Conservation (phyloP, 1,140 invertebrate genomes). For the Calliphora vicina region DNA sequence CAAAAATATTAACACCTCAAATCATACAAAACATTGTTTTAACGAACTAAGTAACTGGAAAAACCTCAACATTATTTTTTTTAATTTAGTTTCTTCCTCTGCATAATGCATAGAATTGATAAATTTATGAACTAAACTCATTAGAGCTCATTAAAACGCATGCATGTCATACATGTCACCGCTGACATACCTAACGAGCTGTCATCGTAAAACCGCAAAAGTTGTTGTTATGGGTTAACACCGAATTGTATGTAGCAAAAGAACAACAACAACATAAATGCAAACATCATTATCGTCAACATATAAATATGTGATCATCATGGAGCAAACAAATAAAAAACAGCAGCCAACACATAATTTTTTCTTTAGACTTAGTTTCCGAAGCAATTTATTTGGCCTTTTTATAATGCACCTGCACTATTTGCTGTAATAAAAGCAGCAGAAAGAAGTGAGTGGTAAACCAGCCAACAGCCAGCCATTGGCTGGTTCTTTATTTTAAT, state of each 20-base stretch:
- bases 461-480: not conserved
- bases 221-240: slow-evolving; percentile 6
- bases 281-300: not conserved
- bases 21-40: too few relatives aligned
- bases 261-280: not conserved
- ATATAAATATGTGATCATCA: not conserved
- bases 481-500: not conserved
- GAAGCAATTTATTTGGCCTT: not conserved
- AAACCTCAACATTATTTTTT: too few relatives aligned
- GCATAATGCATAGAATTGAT: not conserved
- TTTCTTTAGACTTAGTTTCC: not conserved
- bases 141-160: slow-evolving; percentile 11
- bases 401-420: not conserved
- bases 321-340: too few relatives aligned
- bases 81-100: not conserved
- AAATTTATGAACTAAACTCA: slow-evolving; percentile 7
- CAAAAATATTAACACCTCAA: too few relatives aligned
- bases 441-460: not conserved
- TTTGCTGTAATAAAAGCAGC: not conserved
- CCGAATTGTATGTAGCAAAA: not conserved
- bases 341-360: not conserved
- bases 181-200: slow-evolving; percentile 3
- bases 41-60: too few relatives aligned
- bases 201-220: slow-evolving; percentile 11
- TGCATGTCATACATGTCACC: not conserved